A percentile compares a stretch with the other conserved stretches of the same genome.
Conservation (phyloP, 2,888 invertebrate species). For the Drosophila subquinaria region DNA sequence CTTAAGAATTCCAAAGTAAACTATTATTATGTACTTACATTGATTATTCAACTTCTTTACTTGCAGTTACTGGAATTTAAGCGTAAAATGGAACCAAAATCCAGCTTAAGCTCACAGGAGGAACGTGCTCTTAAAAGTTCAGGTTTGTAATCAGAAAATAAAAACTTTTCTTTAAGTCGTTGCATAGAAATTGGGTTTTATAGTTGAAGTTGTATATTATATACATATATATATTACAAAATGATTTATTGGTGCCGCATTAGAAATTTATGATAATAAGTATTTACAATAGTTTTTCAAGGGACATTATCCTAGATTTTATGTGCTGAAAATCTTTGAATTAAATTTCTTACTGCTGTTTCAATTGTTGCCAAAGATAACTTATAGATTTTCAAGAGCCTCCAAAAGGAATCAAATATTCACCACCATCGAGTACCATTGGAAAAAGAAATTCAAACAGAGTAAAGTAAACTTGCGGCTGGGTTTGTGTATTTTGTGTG, state of each 20-base stretch:
- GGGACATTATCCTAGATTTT: too few species aligned
- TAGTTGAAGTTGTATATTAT: not conserved
- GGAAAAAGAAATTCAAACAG: constrained; percentile 50
- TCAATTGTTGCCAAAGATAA: constrained; percentile 17
- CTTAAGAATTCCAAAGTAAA: constrained; percentile 60
- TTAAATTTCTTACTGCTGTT: constrained; percentile 4
- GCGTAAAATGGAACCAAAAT: constrained; percentile 74
- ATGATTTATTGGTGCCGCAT: not conserved
- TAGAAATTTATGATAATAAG: too few species aligned
- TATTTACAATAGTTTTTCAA: too few species aligned
- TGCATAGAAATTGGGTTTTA: not conserved
- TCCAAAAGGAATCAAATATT: constrained; percentile 45
- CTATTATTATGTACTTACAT: constrained; percentile 76
- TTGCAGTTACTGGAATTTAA: constrained; percentile 56
- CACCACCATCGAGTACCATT: constrained; percentile 19
- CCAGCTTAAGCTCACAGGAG: constrained; percentile 82
- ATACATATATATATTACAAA: not conserved
- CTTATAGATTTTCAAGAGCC: constrained; percentile 11
- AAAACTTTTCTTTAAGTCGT: constrained; percentile 22
- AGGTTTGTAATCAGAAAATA: constrained; percentile 77
- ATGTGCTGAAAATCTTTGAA: not conserved
- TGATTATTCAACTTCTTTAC: constrained; percentile 70
- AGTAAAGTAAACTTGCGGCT: constrained; percentile 48
- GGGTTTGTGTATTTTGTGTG: constrained; percentile 36
- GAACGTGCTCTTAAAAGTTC: constrained; percentile 83